Evolutionary conservation across 2,113 vertebrate genomes (phyloP), one percentile per base, ranked within the genome.

Genomic region (Thunnus maccoyii): DNA sequence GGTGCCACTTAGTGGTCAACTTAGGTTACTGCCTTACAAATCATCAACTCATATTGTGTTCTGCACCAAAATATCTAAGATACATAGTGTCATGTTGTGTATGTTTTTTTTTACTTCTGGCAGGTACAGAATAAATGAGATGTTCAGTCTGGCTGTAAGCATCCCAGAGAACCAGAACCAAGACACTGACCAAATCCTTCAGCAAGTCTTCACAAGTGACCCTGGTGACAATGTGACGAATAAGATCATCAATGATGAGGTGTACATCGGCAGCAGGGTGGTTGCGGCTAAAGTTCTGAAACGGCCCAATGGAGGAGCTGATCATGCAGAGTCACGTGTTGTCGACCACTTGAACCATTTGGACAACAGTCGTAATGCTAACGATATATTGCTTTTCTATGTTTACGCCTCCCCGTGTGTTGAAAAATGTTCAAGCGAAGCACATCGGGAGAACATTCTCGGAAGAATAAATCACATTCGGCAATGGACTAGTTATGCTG

Each of bases 391-490:
- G 66, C 13, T 85, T 41, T 61, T 85, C n/a, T 85, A 85, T 11
- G 0, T 51, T 18, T 30, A 4, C 7, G 36, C 1, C 15, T 76
- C 83, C 36, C 54, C 83, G 0, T 85, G 83, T 72, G 58, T 4
- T 16, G 0, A n/a, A 2, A 70, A 0, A 25, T 79, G 76, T n/a
- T 6, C 82, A 30, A 46, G 0, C 0, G 0, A 13, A 8, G 0
- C 0, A 14, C 0, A 56, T 16, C 0, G 0, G 0, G 0, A 3
- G 0, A 79, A 2, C 7, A 76, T 85, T 10, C 22, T 85, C 2
- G 0, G 0, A 0, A n/a, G 0, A 0, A 58, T 73, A 3, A 20
- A 3, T 8, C 0, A 0, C 1, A 54, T 68, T 3, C 0, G 0
- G 6, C 3, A 16, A 0, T 74, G 72, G 72, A 3, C 0, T 0